phyloP scores from a whole-genome alignment of 2,888 invertebrate species.

The Acronicta aceris region DNA sequence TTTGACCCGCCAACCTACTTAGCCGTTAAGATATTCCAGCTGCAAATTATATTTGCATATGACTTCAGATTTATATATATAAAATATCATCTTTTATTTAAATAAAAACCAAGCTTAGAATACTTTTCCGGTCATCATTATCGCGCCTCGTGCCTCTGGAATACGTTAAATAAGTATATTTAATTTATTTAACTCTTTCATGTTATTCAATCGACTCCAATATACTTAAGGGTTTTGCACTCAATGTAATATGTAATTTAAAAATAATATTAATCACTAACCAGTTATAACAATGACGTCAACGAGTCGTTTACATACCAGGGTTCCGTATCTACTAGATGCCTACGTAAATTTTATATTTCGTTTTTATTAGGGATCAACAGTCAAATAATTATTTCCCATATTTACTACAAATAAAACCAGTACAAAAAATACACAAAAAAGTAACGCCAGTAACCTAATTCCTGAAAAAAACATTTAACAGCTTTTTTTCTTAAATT shows the following conservation, averaged over 20 bases:
- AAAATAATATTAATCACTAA: slow-evolving; percentile 53
- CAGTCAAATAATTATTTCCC: too few relatives aligned
- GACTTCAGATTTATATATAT: neutral
- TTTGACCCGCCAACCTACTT: too few relatives aligned
- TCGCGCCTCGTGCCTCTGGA: slow-evolving; percentile 31
- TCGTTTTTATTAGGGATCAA: neutral
- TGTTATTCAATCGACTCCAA: slow-evolving; percentile 25
- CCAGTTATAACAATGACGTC: slow-evolving; percentile 63
- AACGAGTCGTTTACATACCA: neutral
- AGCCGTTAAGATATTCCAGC: neutral
- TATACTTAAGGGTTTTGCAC: slow-evolving; percentile 29
- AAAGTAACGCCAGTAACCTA: too few relatives aligned
- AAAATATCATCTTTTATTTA: neutral
- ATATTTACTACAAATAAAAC: too few relatives aligned
- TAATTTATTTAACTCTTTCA: slow-evolving; percentile 19
- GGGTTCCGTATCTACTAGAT: too few relatives aligned
- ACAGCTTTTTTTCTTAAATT: too few relatives aligned
- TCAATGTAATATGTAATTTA: slow-evolving; percentile 38
- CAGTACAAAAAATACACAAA: too few relatives aligned
- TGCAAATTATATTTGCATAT: neutral
- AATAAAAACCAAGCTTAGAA: slow-evolving; percentile 11
- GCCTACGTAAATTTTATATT: too few relatives aligned
- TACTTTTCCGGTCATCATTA: slow-evolving; percentile 12
- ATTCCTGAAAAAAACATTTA: too few relatives aligned
- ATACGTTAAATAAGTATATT: slow-evolving; percentile 4